Conservation (phyloP, 2,888 invertebrate species). For the Agrilus mali region DNA sequence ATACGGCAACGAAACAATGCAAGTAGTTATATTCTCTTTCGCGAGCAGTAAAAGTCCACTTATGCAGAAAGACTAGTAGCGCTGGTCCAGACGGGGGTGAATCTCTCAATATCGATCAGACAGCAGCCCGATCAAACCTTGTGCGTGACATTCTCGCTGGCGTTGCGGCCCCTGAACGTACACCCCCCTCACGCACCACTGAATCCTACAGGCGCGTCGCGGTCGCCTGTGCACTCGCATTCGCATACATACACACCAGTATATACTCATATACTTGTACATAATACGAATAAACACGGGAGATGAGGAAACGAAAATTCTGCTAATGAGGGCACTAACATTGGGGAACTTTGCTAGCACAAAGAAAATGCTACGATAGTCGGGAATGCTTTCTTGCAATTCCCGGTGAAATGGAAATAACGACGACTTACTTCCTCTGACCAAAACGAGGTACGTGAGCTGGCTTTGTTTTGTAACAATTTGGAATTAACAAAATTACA, state of each 20-base stretch:
- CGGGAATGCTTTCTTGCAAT: no score
- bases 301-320: neutral
- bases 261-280: neutral
- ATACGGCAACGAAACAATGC: slow-evolving; percentile 4
- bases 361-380: no score
- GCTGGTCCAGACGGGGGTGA: slow-evolving; percentile 31
- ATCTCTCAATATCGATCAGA: slow-evolving; percentile 35
- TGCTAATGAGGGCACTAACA: no score
- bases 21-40: slow-evolving; percentile 5
- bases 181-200: slow-evolving; percentile 12
- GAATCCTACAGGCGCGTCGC: neutral
- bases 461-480: no score
- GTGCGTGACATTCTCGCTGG: slow-evolving; percentile 37
- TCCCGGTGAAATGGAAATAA: no score
- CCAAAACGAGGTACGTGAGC: no score
- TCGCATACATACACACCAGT: slow-evolving; percentile 7
- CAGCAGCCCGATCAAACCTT: slow-evolving; percentile 36
- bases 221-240: slow-evolving; percentile 7
- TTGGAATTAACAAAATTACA: no score
- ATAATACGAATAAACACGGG: slow-evolving; percentile 2
- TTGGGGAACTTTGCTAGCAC: no score
- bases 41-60: slow-evolving; percentile 15
- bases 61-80: slow-evolving; percentile 29
- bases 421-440: no score
- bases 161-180: slow-evolving; percentile 10